These are phyloP conservation scores for Ptychobarbus kaznakovi DNA, from an alignment of 2,797 vertebrate genomes.

Conservation along the genomic window DNA sequence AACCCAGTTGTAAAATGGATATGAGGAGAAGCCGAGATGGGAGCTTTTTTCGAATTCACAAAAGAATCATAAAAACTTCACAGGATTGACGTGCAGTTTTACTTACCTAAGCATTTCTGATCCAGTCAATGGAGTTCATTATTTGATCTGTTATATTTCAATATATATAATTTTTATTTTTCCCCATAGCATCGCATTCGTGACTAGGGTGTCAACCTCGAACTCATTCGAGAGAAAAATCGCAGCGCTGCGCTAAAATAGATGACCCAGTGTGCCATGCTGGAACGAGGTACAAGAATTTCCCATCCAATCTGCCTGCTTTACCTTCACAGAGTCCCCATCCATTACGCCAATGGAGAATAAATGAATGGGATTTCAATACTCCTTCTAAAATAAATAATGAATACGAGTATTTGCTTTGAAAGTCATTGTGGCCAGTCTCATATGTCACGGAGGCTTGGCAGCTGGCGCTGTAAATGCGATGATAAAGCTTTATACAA, in stretches of 20 bases:
- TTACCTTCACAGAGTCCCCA: conserved; percentile 18
- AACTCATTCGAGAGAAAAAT: conserved; percentile 33
- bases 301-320: conserved; percentile 44
- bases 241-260: background rate
- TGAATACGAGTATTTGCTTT: conserved; percentile 39
- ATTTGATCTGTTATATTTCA: conserved; percentile 36
- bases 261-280: conserved; percentile 28
- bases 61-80: conserved; percentile 26
- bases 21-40: conserved; percentile 1
- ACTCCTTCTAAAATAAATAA: conserved; percentile 50
- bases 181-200: background rate
- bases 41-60: background rate
- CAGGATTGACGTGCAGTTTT: conserved; percentile 16
- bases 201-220: background rate
- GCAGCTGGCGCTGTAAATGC: conserved; percentile 13
- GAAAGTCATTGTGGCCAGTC: conserved; percentile 39
- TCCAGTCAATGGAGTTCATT: conserved; percentile 12
- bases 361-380: conserved; percentile 49
- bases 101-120: conserved; percentile 9
- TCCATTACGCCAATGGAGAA: conserved; percentile 36
- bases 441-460: conserved; percentile 37
- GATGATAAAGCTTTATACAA: conserved; percentile 40
- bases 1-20: conserved; percentile 40
- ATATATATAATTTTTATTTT: background rate
- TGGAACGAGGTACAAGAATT: conserved; percentile 33